Evolutionary conservation across 2,797 vertebrate species (phyloP), one percentile per base, ranked within the genome.

Genomic region (Moxostoma hubbsi): DNA sequence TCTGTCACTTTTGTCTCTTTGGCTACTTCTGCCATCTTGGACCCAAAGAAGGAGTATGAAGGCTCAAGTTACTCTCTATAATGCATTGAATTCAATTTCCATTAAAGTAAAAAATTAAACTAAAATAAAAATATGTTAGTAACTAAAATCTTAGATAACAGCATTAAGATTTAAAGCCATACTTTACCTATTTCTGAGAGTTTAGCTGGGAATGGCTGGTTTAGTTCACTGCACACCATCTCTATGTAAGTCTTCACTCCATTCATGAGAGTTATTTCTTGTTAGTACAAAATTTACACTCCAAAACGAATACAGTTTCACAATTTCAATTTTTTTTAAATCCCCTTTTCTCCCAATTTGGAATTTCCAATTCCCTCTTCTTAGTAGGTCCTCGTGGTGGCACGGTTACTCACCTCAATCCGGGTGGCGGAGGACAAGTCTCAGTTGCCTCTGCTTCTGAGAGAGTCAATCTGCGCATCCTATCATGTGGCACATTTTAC

Each of bases 11-110:
- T 92, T 62, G 82, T 84, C 88, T 94, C 92, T 86, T 90, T 87
- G 77, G 75, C 82, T 84, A 82, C 63, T 12, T 94, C 91, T 83
- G 95, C 94, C 96, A 97, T 97, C 94, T 93, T 93, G 82, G 88
- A 84, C 90, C 89, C 92, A 88, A 88, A 77, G 91, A 74, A 87
- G 73, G 91, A 47, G 77, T 58, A 66, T 58, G 83, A 50, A 88
- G 74, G 50, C 24, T 79, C 24, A 47, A 66, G 81, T 91, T 73
- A 89, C 77, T 85, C 0, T 81, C 88, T 90, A 81, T 55, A 83
- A 59, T 36, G 13, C 62, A 63, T 24, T 79, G 4, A 64, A 43
- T 55, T 54, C 24, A 47, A 36, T 15, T 50, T 9, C 6, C 2
- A 49, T 47, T 43, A 16, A 53, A 5, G 13, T 74, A 66, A 57